phyloP scores from a whole-genome alignment of 2,888 invertebrate species.

The Pristionchus mayeri region DNA sequence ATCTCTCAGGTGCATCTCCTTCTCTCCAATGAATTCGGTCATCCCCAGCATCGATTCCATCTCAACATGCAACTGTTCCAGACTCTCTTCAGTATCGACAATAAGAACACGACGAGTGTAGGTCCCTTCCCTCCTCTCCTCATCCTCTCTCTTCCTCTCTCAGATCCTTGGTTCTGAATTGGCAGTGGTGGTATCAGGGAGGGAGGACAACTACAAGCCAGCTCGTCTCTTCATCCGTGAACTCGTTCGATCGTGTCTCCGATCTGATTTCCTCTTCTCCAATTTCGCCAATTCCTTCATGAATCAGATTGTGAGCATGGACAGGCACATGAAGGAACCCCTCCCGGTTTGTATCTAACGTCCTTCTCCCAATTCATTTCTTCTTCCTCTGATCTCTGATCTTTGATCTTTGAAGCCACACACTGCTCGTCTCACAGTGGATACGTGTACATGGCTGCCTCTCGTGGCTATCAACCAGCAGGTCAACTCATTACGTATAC shows the following conservation, averaged over 20 bases:
- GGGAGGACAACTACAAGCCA: constrained; percentile 14
- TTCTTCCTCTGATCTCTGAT: not conserved
- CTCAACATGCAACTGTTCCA: constrained; percentile 24
- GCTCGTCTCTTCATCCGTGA: constrained; percentile 35
- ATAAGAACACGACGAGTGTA: constrained; percentile 42
- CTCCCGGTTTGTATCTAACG: not conserved
- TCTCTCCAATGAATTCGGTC: constrained; percentile 29
- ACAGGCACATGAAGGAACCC: not conserved
- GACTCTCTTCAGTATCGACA: constrained; percentile 41
- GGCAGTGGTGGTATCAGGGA: not conserved
- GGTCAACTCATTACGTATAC: not conserved
- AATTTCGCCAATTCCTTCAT: constrained; percentile 1
- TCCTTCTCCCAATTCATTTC: too few species aligned
- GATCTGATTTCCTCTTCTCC: constrained; percentile 17
- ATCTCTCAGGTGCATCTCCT: constrained; percentile 18
- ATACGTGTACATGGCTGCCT: constrained; percentile 25
- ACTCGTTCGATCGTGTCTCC: constrained; percentile 30
- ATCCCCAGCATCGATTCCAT: not conserved
- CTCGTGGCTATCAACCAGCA: constrained; percentile 33
- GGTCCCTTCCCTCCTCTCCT: not conserved
- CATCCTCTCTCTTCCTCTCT: not conserved
- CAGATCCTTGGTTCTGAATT: constrained; percentile 2
- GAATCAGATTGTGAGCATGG: not conserved
- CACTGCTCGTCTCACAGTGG: not conserved
- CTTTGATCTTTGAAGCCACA: not conserved